Conservation (phyloP, 2,113 vertebrate species). For the Istiophorus platypterus region DNA sequence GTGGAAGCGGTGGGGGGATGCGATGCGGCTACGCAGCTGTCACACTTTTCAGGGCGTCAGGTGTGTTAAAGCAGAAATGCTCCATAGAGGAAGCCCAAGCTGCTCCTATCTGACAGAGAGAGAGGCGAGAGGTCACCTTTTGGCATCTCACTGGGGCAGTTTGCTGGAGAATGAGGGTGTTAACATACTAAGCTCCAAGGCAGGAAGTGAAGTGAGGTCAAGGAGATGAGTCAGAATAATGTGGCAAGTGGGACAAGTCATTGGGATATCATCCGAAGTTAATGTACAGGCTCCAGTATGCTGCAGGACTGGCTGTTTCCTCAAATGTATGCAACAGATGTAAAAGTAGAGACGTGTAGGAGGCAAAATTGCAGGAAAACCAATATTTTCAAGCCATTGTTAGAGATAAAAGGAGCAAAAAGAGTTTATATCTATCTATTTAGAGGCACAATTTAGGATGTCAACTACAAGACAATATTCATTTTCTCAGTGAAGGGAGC, state of each 20-base stretch:
- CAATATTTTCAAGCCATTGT: not conserved
- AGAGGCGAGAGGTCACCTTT: constrained; percentile 64
- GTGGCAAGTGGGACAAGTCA: constrained; percentile 62
- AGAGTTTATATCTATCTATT: constrained; percentile 20
- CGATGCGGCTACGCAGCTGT: constrained; percentile 68
- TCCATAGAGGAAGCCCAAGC: constrained; percentile 15
- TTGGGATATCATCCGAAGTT: constrained; percentile 51
- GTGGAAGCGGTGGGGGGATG: constrained; percentile 47
- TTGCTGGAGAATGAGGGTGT: constrained; percentile 57
- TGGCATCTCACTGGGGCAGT: constrained; percentile 50
- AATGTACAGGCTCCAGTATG: constrained; percentile 19
- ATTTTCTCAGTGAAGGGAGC: constrained; percentile 18
- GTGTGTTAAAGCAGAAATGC: constrained; percentile 60
- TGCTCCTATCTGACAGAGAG: constrained; percentile 35
- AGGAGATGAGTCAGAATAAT: constrained; percentile 71
- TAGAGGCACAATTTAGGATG: not conserved
- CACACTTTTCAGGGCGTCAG: constrained; percentile 75
- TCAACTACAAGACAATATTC: constrained; percentile 34
- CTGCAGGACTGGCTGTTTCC: constrained; percentile 28
- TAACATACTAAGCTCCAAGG: constrained; percentile 54
- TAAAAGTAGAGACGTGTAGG: constrained; percentile 1
- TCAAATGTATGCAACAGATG: constrained; percentile 8
- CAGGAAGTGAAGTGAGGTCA: constrained; percentile 59
- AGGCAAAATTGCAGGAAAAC: constrained; percentile 7
- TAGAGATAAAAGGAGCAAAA: constrained; percentile 6